Evolutionary conservation across 2,113 vertebrate genomes (phyloP).

Genomic region (Ceyx melanurus): DNA sequence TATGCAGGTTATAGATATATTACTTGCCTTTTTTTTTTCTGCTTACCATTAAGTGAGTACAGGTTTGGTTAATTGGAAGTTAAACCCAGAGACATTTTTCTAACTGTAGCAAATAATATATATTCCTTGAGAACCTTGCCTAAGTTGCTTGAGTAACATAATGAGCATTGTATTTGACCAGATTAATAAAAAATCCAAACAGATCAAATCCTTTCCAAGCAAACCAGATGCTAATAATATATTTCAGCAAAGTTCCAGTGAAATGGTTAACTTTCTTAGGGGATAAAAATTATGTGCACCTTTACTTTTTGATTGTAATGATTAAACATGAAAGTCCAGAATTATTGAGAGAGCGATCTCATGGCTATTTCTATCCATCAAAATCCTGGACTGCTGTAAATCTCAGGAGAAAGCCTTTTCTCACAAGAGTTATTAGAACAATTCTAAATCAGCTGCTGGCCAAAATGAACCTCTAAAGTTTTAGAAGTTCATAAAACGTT

Average conservation of each 20-base stretch:
- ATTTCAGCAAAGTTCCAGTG: background rate
- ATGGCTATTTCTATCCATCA: background rate
- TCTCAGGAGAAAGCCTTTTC: background rate
- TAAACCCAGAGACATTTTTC: background rate
- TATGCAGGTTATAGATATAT: background rate
- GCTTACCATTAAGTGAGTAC: background rate
- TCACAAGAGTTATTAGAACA: background rate
- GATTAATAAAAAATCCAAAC: background rate
- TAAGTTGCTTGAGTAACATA: background rate
- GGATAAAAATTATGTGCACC: background rate
- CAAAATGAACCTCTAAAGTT: background rate
- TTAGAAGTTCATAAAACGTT: constrained; percentile 11
- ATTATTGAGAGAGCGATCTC: background rate
- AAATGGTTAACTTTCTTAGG: background rate
- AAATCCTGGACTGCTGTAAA: background rate
- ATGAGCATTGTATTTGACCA: background rate
- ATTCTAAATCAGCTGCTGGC: background rate
- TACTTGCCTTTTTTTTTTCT: background rate
- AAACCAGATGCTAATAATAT: background rate
- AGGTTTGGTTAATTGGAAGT: background rate
- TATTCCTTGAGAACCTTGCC: background rate
- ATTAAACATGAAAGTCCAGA: background rate
- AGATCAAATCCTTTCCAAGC: background rate
- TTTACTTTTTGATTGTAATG: background rate
- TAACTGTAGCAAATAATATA: background rate